Evolutionary conservation across 2,113 vertebrate genomes (phyloP).

Genomic region (Mellivora capensis): DNA sequence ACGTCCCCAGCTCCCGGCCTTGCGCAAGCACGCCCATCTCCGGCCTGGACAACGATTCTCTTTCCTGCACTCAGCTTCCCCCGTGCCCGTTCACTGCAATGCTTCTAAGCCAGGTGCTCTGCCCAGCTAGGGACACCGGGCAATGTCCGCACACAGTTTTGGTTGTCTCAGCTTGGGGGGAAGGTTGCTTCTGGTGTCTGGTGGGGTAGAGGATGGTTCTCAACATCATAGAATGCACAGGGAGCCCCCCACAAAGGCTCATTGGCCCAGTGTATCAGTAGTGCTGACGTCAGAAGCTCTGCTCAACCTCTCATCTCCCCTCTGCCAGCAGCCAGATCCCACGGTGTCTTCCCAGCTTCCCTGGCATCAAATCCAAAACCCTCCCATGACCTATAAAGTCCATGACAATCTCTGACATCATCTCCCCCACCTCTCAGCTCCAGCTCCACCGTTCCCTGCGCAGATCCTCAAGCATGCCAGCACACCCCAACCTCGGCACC

Average conservation of each 20-base stretch:
- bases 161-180: background rate
- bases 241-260: background rate
- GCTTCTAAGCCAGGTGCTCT: background rate
- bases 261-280: accelerated
- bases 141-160: background rate
- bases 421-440: background rate
- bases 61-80: background rate
- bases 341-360: background rate
- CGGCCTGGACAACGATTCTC: no score
- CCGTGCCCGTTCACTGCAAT: accelerated
- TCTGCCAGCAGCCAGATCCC: background rate
- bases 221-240: background rate
- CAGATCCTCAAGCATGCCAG: background rate
- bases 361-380: background rate
- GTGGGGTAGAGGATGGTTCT: background rate
- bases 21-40: background rate
- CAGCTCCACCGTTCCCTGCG: background rate
- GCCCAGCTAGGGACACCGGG: background rate
- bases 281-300: background rate
- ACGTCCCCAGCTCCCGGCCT: background rate
- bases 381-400: no score
- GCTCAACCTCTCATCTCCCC: background rate
- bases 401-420: background rate
- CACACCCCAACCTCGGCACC: background rate
- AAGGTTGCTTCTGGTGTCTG: background rate